phyloP scores from a whole-genome alignment of 1,140 invertebrate species.

The Camponotus floridanus region DNA sequence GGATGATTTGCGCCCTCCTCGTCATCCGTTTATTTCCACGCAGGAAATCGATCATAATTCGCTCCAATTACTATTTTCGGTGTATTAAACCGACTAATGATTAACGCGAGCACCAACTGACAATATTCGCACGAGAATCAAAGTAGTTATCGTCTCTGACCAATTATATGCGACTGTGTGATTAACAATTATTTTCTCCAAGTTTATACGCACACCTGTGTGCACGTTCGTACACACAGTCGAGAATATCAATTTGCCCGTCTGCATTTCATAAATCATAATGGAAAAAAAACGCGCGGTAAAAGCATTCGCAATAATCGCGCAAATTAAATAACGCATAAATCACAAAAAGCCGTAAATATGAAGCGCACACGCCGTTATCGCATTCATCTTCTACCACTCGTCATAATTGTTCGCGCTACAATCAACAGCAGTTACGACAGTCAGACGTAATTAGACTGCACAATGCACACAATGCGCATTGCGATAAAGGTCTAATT shows the following conservation, averaged over 20 bases:
- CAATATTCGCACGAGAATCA: neutral
- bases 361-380: constrained; percentile 40
- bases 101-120: neutral
- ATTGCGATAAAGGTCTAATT: constrained; percentile 64
- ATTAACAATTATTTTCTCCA: constrained; percentile 7
- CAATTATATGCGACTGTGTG: neutral
- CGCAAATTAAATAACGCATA: constrained; percentile 45
- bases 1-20: neutral
- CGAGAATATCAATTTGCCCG: constrained; percentile 22
- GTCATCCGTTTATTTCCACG: constrained; percentile 29
- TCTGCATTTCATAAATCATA: constrained; percentile 31
- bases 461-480: constrained; percentile 51
- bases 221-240: neutral
- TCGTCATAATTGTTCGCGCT: constrained; percentile 46
- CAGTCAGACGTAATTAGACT: constrained; percentile 62
- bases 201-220: no score
- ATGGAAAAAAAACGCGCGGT: neutral
- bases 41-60: constrained; percentile 18
- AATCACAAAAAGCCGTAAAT: constrained; percentile 49
- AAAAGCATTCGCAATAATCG: constrained; percentile 40
- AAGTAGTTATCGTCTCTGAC: neutral
- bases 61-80: constrained; percentile 25
- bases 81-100: constrained; percentile 26
- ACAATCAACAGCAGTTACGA: constrained; percentile 57
- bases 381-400: constrained; percentile 51